Conservation (phyloP, 2,888 invertebrate genomes). For the Drosophila pseudotakahashii region DNA sequence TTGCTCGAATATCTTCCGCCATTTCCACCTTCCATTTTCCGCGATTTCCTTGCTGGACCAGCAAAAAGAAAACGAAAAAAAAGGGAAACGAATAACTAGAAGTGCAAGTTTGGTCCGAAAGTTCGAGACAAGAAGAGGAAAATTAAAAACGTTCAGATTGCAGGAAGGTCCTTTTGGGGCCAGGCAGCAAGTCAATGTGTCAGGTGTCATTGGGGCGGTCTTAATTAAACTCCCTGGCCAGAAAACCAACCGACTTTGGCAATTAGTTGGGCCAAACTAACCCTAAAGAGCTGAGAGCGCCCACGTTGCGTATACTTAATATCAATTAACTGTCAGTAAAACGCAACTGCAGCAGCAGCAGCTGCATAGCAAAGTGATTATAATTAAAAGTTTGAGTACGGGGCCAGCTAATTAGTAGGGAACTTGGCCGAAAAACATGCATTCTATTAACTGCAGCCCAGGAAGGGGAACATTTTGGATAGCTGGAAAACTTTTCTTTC, state of each 20-base stretch:
- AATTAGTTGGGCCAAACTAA: slow-evolving; percentile 11
- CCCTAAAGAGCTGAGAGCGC: neutral
- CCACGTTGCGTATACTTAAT: slow-evolving; percentile 45
- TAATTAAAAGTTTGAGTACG: slow-evolving; percentile 35
- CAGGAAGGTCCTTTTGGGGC: slow-evolving; percentile 2
- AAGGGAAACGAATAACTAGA: neutral
- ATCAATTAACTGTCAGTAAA: slow-evolving; percentile 40
- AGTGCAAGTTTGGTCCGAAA: slow-evolving; percentile 15
- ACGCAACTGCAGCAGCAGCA: slow-evolving; percentile 1
- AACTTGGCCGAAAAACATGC: slow-evolving; percentile 34
- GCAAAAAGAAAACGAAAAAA: neutral
- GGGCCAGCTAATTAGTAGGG: slow-evolving; percentile 42
- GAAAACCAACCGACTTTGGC: neutral
- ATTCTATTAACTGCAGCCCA: slow-evolving; percentile 16
- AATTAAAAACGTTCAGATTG: slow-evolving; percentile 34
- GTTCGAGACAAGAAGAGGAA: slow-evolving; percentile 26
- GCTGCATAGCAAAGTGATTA: slow-evolving; percentile 27
- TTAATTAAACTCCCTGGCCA: slow-evolving; percentile 48
- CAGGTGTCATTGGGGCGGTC: slow-evolving; percentile 38
- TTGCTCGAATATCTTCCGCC: slow-evolving; percentile 6
- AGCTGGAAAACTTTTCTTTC: slow-evolving; percentile 13
- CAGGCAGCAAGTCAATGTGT: slow-evolving; percentile 42
- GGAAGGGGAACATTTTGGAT: neutral
- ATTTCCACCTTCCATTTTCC: slow-evolving; percentile 16
- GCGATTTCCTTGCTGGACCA: neutral